A percentile compares a stretch with the other conserved stretches of the same genome.
Conservation (phyloP, 1,140 invertebrate genomes). For the Magallana gigas region DNA sequence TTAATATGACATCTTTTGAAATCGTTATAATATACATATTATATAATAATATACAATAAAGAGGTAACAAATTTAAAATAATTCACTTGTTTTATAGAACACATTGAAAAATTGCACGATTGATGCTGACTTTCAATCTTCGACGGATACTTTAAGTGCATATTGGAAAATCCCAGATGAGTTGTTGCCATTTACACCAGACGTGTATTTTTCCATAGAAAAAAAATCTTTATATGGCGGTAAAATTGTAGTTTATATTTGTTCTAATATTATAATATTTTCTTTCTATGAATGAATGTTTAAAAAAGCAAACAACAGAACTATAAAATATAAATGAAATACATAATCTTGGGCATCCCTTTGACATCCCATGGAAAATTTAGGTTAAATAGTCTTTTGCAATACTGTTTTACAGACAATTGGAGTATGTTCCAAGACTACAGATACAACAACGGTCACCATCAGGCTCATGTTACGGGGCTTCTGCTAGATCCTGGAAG, state of each 20-base stretch:
- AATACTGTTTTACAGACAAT: not conserved
- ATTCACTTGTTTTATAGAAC: not conserved
- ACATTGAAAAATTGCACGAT: not conserved
- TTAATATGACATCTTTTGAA: no score
- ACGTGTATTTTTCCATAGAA: constrained; percentile 51
- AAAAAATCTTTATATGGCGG: constrained; percentile 17
- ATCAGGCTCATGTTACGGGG: not conserved
- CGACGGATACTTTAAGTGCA: not conserved
- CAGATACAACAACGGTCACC: not conserved
- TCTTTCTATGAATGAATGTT: no score
- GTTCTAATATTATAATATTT: not conserved
- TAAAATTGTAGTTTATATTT: not conserved
- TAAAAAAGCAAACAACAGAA: no score
- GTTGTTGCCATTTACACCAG: constrained; percentile 40
- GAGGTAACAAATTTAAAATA: not conserved
- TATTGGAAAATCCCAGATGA: not conserved
- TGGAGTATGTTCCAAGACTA: not conserved
- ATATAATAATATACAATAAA: no score
- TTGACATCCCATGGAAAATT: no score
- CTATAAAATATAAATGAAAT: no score
- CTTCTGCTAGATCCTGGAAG: not conserved
- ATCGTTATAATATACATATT: no score
- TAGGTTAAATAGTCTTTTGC: no score
- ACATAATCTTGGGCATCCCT: no score
- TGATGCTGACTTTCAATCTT: constrained; percentile 1